Base-by-base conservation (phyloP, 2,113 vertebrate genomes). In the Oncorhynchus mykiss region DNA sequence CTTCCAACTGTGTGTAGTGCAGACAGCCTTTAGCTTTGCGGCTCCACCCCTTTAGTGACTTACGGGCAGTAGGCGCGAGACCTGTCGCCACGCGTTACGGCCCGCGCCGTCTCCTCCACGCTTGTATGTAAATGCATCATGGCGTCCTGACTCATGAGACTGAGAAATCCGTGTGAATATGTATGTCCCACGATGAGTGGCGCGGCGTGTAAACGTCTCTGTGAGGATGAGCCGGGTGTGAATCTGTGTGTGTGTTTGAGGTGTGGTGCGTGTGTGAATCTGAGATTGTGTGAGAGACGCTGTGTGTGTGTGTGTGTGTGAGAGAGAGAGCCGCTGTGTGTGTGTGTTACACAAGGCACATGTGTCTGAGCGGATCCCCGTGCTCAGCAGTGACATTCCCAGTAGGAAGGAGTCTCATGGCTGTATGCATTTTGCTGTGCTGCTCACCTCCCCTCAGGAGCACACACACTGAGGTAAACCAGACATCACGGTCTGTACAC, bases 71-170 rank as follows among this genome's bases (percentile, higher is more conserved):
- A 82, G 85, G 16, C 88, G 80, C 83, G 76, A 87, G 88, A 89
- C 82, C 88, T 84, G 89, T 92, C 91, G 87, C 76, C 78, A 86
- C 22, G 76, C 65, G 89, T 91, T 87, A 88, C 76, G 1, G 85
- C 80, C 78, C 1, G 68, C 22, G 20, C 80, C 77, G 25, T 76
- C 66, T 81, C 79, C 65, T 76, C 78, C 81, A 5, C 22, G 87
- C 84, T 82, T 80, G 73, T 91, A 91, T 91, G 88, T 80, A 88
- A 92, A 92, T 87, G 87, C 87, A 84, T 88, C 90, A 84, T 80
- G 86, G 29, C 51, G 80, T 82, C 39, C 80, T 74, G 72, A 86
- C 76, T 84, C 84, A 34, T 2, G 78, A 82, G 81, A 80, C 76
- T 45, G 76, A 45, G 39, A 45, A 45, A 45, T 45, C 39, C 2